Evolutionary conservation across 2,797 vertebrate species (phyloP).

Genomic region (Sparus aurata): DNA sequence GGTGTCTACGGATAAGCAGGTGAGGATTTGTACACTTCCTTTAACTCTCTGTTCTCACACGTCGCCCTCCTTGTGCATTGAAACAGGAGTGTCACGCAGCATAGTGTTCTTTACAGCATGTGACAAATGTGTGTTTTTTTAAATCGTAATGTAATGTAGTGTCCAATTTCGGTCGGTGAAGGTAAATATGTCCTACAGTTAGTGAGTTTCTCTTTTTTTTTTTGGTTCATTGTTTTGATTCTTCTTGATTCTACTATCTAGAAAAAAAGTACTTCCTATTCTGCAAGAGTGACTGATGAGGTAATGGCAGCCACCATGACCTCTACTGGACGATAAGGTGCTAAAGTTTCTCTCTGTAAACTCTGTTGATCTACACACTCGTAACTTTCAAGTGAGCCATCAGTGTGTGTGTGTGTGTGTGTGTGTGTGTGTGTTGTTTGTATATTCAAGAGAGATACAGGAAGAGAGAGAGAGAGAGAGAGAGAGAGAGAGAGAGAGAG

Average conservation of each 20-base stretch:
- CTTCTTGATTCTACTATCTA: conserved; percentile 49
- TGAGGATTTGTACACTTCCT: conserved; percentile 72
- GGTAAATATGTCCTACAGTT: conserved; percentile 28
- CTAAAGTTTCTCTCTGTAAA: conserved; percentile 80
- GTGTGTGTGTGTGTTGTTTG: conserved; percentile 30
- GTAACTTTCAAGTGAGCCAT: conserved; percentile 61
- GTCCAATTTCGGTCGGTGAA: conserved; percentile 25
- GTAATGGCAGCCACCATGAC: conserved; percentile 75
- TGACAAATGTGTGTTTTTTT: conserved; percentile 29
- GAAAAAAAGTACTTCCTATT: conserved; percentile 59
- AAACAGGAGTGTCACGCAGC: conserved; percentile 40
- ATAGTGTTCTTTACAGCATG: conserved; percentile 61
- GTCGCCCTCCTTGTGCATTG: conserved; percentile 34
- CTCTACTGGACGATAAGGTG: conserved; percentile 81
- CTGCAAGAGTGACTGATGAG: conserved; percentile 75
- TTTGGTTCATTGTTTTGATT: conserved; percentile 65
- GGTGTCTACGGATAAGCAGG: conserved; percentile 64
- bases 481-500: not conserved
- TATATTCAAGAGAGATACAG: conserved; percentile 9
- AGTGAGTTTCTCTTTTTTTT: conserved; percentile 13
- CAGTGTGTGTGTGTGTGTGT: conserved; percentile 44
- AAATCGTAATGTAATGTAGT: conserved; percentile 30
- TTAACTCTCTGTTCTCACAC: conserved; percentile 53
- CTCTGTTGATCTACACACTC: conserved; percentile 64
- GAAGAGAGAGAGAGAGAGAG: conserved; percentile 4